Evolutionary conservation across 1,140 invertebrate species (phyloP), one percentile per base, ranked within the genome.

Genomic region (Globodera rostochiensis): DNA sequence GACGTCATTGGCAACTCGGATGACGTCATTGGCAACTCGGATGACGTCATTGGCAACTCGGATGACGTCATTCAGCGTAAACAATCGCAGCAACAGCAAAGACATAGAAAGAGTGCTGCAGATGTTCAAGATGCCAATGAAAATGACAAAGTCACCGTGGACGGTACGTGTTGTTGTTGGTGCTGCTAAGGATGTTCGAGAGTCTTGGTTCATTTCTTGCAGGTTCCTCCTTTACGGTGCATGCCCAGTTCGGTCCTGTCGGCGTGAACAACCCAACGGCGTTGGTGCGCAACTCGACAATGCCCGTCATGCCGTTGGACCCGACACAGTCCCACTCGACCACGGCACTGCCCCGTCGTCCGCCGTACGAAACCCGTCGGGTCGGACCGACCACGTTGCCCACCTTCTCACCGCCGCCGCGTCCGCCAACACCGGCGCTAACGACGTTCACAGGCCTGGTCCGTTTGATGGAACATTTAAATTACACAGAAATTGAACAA

Each of bases 241-340:
- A 82, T 36, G 73, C 80, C 3, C 85, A 86, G 70, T 86, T 87
- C 76, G 85, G 85, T 21, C 85, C 85, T 6, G 86, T 88, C 19
- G 89, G 89, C n/a, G 88, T 88, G 0, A 90, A 88, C 57, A 84
- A 88, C 73, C 87, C 87, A 13, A 88, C 80, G 19, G 84, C 80
- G 25, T 70, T 90, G 19, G 64, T 88, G 53, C 80, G 84, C 50
- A 88, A 88, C 75, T 80, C 80, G 36, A 88, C 84, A 19, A 74
- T 74, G 47, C 57, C 15, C 11, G 5, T 15, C 57, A 15, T 2
- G 7, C 57, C 57, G 57, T 13, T 19, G 19, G 57, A 15, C 57
- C 19, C 11, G 13, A 3, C 57, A 19, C 57, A 15, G 57, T 19
- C 57, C 11, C 84, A 45, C 21, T 49, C 57, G 45, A 60, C 84